These are phyloP conservation scores for Calosoma granatense DNA, from an alignment of 1,140 invertebrate species.

Conservation along the genomic window DNA sequence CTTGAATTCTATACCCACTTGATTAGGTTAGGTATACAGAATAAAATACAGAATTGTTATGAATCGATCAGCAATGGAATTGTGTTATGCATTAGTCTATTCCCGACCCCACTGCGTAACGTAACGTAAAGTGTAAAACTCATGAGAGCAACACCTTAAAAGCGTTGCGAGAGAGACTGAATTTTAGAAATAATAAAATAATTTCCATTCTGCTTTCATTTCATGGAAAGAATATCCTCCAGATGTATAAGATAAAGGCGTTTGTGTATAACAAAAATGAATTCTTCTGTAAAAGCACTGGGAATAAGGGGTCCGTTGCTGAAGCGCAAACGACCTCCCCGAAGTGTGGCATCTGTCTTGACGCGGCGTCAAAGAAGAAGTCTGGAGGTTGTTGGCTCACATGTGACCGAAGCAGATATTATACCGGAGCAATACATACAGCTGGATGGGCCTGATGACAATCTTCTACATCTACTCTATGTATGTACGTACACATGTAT, in stretches of 20 bases:
- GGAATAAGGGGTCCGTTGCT: background rate
- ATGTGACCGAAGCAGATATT: too few species aligned
- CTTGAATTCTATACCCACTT: too few species aligned
- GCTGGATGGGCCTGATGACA: too few species aligned
- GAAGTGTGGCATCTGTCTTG: background rate
- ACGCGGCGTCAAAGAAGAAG: too few species aligned
- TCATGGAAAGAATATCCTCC: background rate
- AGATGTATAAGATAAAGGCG: constrained; percentile 9
- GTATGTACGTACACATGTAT: too few species aligned
- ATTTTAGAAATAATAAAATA: constrained; percentile 8
- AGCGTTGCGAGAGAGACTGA: constrained; percentile 3
- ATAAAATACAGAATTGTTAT: too few species aligned
- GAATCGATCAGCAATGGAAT: too few species aligned
- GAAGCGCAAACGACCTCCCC: constrained; percentile 1
- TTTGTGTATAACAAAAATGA: constrained; percentile 8
- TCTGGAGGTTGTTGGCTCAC: too few species aligned
- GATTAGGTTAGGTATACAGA: too few species aligned
- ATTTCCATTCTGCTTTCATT: constrained; percentile 8
- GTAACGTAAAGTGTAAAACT: constrained; percentile 6
- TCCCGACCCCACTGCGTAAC: too few species aligned
- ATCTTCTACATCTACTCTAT: too few species aligned
- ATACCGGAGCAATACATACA: background rate
- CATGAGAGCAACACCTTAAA: background rate
- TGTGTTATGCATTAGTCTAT: too few species aligned
- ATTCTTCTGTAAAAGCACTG: constrained; percentile 7